Evolutionary conservation across 2,113 vertebrate genomes (phyloP), one percentile per base, ranked within the genome.

Genomic region (Heloderma charlesbogerti): DNA sequence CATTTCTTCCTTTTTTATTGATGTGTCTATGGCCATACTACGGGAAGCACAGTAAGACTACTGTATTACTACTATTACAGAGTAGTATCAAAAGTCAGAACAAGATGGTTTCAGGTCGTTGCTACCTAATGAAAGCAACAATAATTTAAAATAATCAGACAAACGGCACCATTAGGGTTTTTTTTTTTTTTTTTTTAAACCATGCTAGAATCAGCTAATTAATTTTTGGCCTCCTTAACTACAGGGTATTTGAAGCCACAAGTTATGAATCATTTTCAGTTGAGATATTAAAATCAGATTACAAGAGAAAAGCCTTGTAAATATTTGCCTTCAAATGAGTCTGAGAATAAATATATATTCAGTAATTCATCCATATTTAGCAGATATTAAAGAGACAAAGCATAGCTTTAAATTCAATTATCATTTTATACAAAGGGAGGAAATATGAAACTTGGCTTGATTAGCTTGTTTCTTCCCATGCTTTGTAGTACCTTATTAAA

Each of bases 271-370:
- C 96, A 97, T 97, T 97, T 98, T 97, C 96, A 97, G 97, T 96
- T 97, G 97, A 97, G 95, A 98, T 97, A 97, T 97, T 97, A 98
- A 98, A 97, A 97, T 97, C 96, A 98, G 97, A 98, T 98, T 97
- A 97, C 96, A 96, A 95, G 87, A 97, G 97, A 97, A 97, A 97
- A 97, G 96, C 95, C 95, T 97, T 97, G 97, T 98, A 98, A 98
- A 98, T 98, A 98, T 98, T 98, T 98, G 97, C 97, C 94, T 97
- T 96, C 96, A 97, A 98, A 97, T 98, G 96, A 98, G 96, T 96
- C 95, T 97, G 97, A 97, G 96, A 97, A 98, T 97, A 98, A 97
- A 98, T 97, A 97, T 97, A 98, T 97, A 97, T 98, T 97, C 97
- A 97, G 97, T 97, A 97, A 97, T 97, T 97, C 97, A 97, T 98